Base-by-base conservation (phyloP, 2,888 invertebrate species). In the Netelia fuscicornis region DNA sequence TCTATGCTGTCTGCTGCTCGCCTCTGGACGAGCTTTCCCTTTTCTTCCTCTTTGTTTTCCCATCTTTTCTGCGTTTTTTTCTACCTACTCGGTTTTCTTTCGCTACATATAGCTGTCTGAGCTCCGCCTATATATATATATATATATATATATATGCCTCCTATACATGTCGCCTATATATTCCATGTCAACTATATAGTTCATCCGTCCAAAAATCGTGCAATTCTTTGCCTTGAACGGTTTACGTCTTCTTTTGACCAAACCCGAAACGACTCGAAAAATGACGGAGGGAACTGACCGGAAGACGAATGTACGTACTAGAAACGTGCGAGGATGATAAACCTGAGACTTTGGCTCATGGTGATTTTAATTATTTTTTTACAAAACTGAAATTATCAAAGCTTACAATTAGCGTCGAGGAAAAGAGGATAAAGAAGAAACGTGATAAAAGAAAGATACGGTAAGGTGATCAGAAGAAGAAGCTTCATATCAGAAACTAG, bases 1-100 rank as follows among this genome's bases (percentile, higher is more conserved):
- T 72, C 64, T 58, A 60, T 80, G 71, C 37, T 25, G 62, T 60
- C 54, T 79, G 78, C 86, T 85, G 79, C 83, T 85, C 80, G 83
- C 84, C 67, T 72, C 20, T 70, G 75, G 76, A 76, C 80, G 56
- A 67, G 71, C 76, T 72, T 81, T 75, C 78, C 65, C 71, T 77
- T 76, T 70, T 71, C 80, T 65, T 76, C 30, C 48, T 65, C 23
- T 80, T 60, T 81, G 20, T 70, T 70, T 75, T 68, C 52, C 6
- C 17, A n/a, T 60, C 17, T n/a, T 10, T 54, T 65, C 52, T 52
- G 56, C 25, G 8, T 62, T 60, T 52, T 70, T 58, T 72, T 23
- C 67, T 25, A n/a, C 6, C 23, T 17, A 30, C 68, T 78, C 67
- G n/a, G 30, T 65, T 56, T 3, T 44, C 58, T 30, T 17, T 67